phyloP scores from a whole-genome alignment of 2,797 vertebrate genomes.

The Clarias fuscus region DNA sequence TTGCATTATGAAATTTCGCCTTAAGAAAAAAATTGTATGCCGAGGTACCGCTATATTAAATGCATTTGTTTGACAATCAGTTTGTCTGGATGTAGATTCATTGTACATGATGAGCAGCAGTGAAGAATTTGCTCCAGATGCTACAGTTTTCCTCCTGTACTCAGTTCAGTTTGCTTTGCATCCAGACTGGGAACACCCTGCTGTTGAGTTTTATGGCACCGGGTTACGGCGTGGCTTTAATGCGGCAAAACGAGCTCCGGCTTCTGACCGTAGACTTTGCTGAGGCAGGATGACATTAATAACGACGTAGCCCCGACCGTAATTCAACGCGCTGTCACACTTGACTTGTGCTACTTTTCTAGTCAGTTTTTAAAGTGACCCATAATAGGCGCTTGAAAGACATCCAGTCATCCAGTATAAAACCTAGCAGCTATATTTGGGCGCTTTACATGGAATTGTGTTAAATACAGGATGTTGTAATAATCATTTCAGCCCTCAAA shows the following conservation, averaged over 20 bases:
- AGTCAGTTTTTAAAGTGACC: not conserved
- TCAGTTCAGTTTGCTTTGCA: not conserved
- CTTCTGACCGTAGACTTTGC: not conserved
- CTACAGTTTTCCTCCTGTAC: not conserved
- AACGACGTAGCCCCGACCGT: not conserved
- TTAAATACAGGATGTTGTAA: not conserved
- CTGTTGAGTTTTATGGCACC: no score
- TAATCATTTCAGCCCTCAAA: not conserved
- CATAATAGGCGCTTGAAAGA: not conserved
- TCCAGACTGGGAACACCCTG: not conserved
- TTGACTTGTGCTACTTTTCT: no score
- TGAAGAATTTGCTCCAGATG: not conserved
- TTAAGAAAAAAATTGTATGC: no score
- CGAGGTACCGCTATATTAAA: no score
- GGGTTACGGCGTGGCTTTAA: not conserved
- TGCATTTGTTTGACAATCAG: no score
- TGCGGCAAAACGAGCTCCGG: not conserved
- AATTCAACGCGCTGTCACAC: not conserved
- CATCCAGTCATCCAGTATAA: not conserved
- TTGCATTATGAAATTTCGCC: not conserved
- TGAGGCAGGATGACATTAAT: not conserved
- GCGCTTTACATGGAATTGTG: not conserved
- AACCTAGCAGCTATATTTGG: not conserved
- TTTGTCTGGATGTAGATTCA: no score
- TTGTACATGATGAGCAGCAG: not conserved